Evolutionary conservation across 2,888 invertebrate genomes (phyloP).

Genomic region (Plebejus anna): DNA sequence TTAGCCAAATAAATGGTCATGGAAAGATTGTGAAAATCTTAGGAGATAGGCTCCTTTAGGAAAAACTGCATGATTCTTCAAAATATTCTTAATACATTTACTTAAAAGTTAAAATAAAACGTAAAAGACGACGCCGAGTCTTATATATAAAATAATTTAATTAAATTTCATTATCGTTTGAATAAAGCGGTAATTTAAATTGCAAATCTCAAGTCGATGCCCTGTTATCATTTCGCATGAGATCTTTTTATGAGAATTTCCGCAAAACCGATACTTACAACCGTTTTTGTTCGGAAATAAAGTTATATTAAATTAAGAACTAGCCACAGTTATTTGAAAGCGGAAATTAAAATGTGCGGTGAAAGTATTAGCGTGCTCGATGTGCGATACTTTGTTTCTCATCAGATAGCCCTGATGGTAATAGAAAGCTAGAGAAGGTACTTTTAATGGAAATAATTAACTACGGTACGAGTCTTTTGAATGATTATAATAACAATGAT

Average conservation of each 20-base stretch:
- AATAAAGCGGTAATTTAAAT: constrained; percentile 1
- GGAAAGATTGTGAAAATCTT: neutral
- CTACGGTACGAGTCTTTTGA: neutral
- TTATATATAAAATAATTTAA: neutral
- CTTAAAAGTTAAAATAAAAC: neutral
- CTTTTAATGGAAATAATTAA: constrained; percentile 4
- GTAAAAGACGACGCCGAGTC: neutral
- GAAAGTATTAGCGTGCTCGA: neutral
- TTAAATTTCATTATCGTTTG: neutral
- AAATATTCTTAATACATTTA: neutral
- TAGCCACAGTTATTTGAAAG: constrained; percentile 26
- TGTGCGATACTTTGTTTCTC: constrained; percentile 1
- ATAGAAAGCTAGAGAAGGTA: neutral
- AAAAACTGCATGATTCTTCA: neutral
- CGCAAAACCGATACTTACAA: neutral
- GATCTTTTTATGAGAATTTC: constrained; percentile 4
- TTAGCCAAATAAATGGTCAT: too few relatives aligned
- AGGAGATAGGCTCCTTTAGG: neutral
- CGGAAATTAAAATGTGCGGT: constrained; percentile 24
- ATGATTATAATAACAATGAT: neutral
- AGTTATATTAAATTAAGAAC: neutral
- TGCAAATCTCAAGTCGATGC: neutral
- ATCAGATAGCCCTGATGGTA: constrained; percentile 1
- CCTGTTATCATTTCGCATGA: constrained; percentile 3
- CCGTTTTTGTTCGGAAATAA: neutral